A percentile compares a stretch with the other conserved stretches of the same genome.
These are phyloP conservation scores for Marcusenius ussheri DNA, from an alignment of 2,113 vertebrate species.

Conservation along the genomic window DNA sequence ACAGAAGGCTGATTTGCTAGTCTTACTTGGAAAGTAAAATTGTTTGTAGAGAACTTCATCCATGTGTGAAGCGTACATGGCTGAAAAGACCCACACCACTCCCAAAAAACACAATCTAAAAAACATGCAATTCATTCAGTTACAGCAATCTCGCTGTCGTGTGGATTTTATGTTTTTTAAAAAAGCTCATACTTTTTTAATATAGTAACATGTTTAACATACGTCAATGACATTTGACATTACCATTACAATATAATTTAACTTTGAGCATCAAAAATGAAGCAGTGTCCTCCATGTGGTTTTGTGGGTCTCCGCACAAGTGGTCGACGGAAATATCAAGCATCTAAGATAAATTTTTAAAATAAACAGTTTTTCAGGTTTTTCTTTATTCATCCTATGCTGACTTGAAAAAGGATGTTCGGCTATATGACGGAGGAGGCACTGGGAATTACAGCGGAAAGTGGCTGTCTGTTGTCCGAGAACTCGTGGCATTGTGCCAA, in stretches of 20 bases:
- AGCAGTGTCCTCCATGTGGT: background rate
- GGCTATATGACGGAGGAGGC: slow-evolving; percentile 36
- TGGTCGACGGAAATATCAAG: background rate
- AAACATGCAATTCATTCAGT: background rate
- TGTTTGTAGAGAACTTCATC: background rate
- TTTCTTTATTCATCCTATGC: background rate
- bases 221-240: background rate
- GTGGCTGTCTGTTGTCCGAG: slow-evolving; percentile 43
- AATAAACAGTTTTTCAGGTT: background rate
- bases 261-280: background rate
- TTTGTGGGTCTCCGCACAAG: background rate
- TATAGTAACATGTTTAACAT: background rate
- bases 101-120: background rate
- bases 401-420: slow-evolving; percentile 29
- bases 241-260: background rate
- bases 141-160: background rate
- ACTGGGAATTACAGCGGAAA: slow-evolving; percentile 41
- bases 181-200: background rate
- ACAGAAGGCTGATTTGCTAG: slow-evolving; percentile 36
- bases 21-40: slow-evolving; percentile 24
- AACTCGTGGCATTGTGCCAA: slow-evolving; percentile 47
- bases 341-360: background rate
- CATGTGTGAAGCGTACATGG: background rate
- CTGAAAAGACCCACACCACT: background rate
- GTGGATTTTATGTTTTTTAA: background rate